phyloP scores from a whole-genome alignment of 2,888 invertebrate species.

The Drosophila anomalata region DNA sequence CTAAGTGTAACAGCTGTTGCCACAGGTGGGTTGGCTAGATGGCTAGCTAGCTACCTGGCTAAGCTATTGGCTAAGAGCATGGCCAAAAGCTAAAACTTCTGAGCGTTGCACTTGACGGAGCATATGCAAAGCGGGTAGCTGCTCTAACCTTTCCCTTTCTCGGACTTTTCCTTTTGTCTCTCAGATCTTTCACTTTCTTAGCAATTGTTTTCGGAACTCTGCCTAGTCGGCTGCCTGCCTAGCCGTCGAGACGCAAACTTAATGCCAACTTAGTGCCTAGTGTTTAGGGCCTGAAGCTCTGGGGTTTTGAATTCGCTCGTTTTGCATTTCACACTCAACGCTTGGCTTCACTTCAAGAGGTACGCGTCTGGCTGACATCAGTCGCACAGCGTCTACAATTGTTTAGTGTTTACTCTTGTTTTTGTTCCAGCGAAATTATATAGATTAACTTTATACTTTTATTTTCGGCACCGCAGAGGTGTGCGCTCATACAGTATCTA shows the following conservation, averaged over 20 bases:
- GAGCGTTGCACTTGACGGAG: constrained; percentile 63
- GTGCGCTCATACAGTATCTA: constrained; percentile 47
- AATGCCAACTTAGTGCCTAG: constrained; percentile 13
- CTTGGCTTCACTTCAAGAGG: constrained; percentile 66
- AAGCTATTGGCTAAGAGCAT: background rate
- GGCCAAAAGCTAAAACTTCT: constrained; percentile 30
- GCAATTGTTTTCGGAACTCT: constrained; percentile 59
- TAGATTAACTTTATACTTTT: constrained; percentile 51
- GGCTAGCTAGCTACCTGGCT: background rate
- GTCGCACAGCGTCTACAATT: constrained; percentile 40
- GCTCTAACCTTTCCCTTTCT: constrained; percentile 63
- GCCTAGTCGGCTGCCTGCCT: constrained; percentile 43
- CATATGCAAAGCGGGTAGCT: constrained; percentile 27
- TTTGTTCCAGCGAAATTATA: constrained; percentile 17
- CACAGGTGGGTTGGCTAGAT: constrained; percentile 1
- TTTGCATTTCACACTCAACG: constrained; percentile 73
- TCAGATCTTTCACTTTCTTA: constrained; percentile 75
- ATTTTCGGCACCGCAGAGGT: constrained; percentile 33
- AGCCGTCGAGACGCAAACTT: constrained; percentile 59
- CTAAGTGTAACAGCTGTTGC: constrained; percentile 58
- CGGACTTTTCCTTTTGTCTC: constrained; percentile 36
- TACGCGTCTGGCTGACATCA: constrained; percentile 67
- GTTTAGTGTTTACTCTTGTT: constrained; percentile 48
- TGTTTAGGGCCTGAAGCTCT: constrained; percentile 5
- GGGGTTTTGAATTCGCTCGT: constrained; percentile 53